Conservation (phyloP, 2,797 vertebrate species). For the Anguilla pacifica region DNA sequence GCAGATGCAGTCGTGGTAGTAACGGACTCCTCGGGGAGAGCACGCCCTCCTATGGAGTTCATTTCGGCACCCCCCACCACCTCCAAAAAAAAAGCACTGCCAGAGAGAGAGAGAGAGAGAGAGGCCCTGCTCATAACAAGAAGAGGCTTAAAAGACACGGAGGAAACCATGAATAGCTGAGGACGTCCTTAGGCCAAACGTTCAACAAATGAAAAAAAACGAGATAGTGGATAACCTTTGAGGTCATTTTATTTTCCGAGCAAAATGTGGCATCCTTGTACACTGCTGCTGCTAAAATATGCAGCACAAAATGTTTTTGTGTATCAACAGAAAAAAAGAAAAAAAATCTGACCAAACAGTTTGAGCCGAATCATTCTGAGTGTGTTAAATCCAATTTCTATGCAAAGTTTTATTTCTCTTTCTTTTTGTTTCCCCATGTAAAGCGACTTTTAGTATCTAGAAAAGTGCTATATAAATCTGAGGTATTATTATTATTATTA, state of each 20-base stretch:
- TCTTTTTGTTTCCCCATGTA: no score
- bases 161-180: not conserved
- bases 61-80: slow-evolving; percentile 60
- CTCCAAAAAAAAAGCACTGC: not conserved
- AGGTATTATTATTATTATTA: no score
- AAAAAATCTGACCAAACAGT: not conserved
- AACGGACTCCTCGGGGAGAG: slow-evolving; percentile 66
- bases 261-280: not conserved
- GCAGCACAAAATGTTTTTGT: not conserved
- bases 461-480: no score
- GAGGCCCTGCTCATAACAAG: not conserved
- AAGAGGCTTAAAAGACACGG: not conserved
- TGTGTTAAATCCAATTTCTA: not conserved
- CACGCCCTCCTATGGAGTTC: slow-evolving; percentile 68
- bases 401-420: no score
- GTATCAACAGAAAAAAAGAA: not conserved
- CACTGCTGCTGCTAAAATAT: not conserved
- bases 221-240: not conserved
- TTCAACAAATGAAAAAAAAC: not conserved
- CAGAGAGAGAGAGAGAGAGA: slow-evolving; percentile 18
- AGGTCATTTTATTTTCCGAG: not conserved
- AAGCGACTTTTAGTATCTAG: no score
- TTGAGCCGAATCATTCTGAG: not conserved
- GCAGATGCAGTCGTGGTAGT: slow-evolving; percentile 60
- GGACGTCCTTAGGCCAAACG: not conserved